Conservation (phyloP, 2,113 vertebrate genomes). For the Trogon surrucura region DNA sequence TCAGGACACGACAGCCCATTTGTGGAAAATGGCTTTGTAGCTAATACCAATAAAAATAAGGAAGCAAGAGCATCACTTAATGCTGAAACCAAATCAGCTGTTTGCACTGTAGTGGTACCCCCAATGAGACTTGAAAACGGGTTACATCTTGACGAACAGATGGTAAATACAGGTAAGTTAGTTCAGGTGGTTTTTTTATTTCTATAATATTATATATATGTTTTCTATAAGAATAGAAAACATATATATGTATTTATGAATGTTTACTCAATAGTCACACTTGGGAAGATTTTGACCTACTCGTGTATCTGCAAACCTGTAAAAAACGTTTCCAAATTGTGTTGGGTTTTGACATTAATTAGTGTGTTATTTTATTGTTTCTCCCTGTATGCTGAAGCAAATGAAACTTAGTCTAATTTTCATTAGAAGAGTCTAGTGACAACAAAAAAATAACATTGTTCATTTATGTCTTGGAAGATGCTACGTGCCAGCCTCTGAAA, state of each 20-base stretch:
- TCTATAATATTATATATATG: background rate
- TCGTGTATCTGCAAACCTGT: background rate
- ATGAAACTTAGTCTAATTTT: background rate
- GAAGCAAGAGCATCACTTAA: conserved; percentile 74
- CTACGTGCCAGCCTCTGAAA: conserved; percentile 80
- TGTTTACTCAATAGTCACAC: background rate
- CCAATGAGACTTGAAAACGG: conserved; percentile 87
- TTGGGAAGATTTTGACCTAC: background rate
- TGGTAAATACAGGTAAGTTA: conserved; percentile 82
- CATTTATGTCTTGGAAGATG: conserved; percentile 73
- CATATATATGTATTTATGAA: background rate
- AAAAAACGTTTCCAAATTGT: background rate
- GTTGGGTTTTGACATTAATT: background rate
- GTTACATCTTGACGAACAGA: conserved; percentile 76
- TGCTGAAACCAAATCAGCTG: conserved; percentile 84
- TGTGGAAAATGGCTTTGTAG: conserved; percentile 83
- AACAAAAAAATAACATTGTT: background rate
- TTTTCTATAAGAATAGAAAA: background rate
- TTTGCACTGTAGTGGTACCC: conserved; percentile 91
- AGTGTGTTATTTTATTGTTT: background rate
- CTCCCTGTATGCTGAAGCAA: background rate
- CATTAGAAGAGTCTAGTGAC: background rate
- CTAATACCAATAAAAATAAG: conserved; percentile 82
- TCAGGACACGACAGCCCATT: conserved; percentile 90
- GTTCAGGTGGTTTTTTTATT: background rate